phyloP scores from a whole-genome alignment of 2,113 vertebrate genomes.

The Mormyrus lacerda region DNA sequence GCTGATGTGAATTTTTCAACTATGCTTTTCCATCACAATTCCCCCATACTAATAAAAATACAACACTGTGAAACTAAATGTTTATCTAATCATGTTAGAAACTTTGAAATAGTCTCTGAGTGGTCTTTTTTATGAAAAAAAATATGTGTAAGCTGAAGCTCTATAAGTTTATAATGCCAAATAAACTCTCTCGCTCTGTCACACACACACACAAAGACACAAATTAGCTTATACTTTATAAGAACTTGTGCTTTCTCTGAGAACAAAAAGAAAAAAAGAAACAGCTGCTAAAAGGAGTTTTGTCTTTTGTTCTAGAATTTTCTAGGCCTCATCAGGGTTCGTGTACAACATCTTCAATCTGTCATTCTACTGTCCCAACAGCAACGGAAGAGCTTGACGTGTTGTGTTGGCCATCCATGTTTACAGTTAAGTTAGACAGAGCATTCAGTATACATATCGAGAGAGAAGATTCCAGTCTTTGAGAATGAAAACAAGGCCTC shows the following conservation, averaged over 20 bases:
- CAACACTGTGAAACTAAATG: not conserved
- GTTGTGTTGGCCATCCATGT: not conserved
- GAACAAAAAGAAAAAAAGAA: not conserved
- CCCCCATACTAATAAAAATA: not conserved
- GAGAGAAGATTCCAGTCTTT: not conserved
- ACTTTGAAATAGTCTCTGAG: not conserved
- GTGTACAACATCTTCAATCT: not conserved
- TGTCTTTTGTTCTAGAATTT: not conserved
- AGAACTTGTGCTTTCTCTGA: not conserved
- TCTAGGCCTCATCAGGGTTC: not conserved
- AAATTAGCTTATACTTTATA: not conserved
- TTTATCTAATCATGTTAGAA: not conserved
- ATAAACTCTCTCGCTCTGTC: too few relatives aligned
- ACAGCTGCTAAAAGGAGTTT: not conserved
- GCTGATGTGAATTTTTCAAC: too few relatives aligned
- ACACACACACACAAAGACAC: not conserved
- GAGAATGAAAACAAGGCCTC: not conserved
- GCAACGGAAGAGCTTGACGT: not conserved
- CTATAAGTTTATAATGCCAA: slow-evolving; percentile 47
- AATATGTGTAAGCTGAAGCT: slow-evolving; percentile 12
- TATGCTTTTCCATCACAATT: not conserved
- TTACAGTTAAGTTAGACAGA: not conserved
- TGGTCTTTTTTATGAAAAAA: slow-evolving; percentile 9
- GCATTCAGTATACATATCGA: not conserved
- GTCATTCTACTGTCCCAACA: not conserved